Conservation (phyloP, 2,797 vertebrate genomes). For the Sandelia bainsii region DNA sequence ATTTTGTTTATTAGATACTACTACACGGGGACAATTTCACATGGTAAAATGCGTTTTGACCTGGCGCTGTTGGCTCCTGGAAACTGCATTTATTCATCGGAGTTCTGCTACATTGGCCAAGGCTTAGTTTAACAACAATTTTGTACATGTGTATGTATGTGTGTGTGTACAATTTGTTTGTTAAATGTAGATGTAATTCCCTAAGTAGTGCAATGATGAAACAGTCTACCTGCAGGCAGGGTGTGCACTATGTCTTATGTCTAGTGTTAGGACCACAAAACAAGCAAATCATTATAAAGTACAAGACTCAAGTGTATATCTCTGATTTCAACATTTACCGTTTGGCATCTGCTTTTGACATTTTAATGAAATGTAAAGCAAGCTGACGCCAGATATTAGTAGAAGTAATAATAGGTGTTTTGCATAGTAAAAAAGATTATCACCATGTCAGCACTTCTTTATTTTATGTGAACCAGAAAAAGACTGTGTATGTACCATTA, state of each 20-base stretch:
- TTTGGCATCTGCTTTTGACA: not conserved
- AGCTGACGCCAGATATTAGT: not conserved
- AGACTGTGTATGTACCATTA: not conserved
- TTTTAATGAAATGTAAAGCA: not conserved
- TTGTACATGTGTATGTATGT: not conserved
- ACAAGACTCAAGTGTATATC: not conserved
- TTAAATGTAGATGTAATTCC: not conserved
- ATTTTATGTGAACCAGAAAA: not conserved
- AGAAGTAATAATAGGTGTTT: not conserved
- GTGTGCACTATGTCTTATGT: not conserved
- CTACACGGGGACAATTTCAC: not conserved
- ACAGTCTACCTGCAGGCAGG: not conserved
- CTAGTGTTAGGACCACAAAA: too few species aligned
- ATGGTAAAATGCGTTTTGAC: not conserved
- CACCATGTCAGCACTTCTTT: not conserved
- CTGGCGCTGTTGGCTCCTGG: not conserved
- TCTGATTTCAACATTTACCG: not conserved
- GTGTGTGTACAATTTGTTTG: not conserved
- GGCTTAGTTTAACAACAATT: not conserved
- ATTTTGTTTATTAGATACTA: not conserved
- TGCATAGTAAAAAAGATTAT: not conserved
- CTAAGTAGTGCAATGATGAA: not conserved
- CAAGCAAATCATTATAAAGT: not conserved
- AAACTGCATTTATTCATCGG: too few species aligned
- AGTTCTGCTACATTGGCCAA: not conserved